Percentiles rank a stretch among this genome's conserved stretches.
phyloP scores from a whole-genome alignment of 2,113 vertebrate genomes.

The Polypterus senegalus region DNA sequence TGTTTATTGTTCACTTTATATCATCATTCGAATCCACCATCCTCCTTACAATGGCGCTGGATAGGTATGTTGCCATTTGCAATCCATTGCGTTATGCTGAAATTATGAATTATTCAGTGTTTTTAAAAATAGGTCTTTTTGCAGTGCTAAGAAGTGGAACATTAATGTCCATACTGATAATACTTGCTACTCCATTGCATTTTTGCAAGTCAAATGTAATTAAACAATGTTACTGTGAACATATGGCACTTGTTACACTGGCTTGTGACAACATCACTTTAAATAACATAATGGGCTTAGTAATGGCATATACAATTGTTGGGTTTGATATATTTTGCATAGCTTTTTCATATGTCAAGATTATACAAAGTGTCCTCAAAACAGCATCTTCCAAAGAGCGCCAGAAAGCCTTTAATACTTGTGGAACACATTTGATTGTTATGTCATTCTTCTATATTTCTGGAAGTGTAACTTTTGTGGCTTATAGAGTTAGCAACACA shows the following conservation, averaged over 20 bases:
- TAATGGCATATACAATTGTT: slow-evolving; percentile 48
- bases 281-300: slow-evolving; percentile 17
- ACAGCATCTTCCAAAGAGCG: slow-evolving; percentile 27
- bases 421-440: slow-evolving; percentile 54
- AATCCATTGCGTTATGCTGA: slow-evolving; percentile 22
- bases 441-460: slow-evolving; percentile 56
- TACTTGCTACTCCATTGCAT: not conserved
- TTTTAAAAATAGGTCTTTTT: slow-evolving; percentile 11
- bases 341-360: slow-evolving; percentile 45
- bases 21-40: slow-evolving; percentile 29
- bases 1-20: slow-evolving; percentile 19
- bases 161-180: not conserved
- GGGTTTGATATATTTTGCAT: slow-evolving; percentile 49
- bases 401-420: slow-evolving; percentile 56
- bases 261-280: not conserved
- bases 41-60: slow-evolving; percentile 37
- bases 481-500: slow-evolving; percentile 34
- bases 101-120: slow-evolving; percentile 6
- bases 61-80: slow-evolving; percentile 28
- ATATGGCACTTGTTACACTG: not conserved
- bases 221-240: slow-evolving; percentile 2
- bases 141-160: slow-evolving; percentile 16
- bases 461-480: slow-evolving; percentile 51
- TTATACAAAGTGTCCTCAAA: slow-evolving; percentile 33
- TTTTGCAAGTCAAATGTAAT: slow-evolving; percentile 1